These are phyloP conservation scores for Planiliza haematocheilus DNA, from an alignment of 2,113 vertebrate genomes.

Conservation along the genomic window DNA sequence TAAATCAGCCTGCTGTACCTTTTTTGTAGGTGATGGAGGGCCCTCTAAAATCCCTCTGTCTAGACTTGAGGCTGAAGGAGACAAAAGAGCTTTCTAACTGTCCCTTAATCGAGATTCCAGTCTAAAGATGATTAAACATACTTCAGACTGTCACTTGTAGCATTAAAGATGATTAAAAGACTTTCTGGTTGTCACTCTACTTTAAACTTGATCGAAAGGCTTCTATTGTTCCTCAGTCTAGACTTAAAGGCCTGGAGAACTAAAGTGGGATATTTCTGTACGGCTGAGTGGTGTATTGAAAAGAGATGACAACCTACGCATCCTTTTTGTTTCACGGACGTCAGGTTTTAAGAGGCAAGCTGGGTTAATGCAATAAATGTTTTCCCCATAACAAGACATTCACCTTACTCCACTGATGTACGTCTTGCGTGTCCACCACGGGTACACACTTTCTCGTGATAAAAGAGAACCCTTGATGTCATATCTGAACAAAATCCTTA, in stretches of 20 bases:
- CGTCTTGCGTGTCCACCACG: no score
- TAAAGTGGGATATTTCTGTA: neutral
- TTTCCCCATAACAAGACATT: neutral
- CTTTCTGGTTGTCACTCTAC: slow-evolving; percentile 27
- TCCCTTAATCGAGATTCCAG: slow-evolving; percentile 14
- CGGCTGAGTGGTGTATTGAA: neutral
- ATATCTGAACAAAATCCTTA: no score
- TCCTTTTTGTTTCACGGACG: slow-evolving; percentile 1
- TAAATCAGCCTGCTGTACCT: slow-evolving; percentile 2
- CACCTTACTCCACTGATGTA: no score
- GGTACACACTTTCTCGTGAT: no score
- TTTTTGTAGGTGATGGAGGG: slow-evolving; percentile 29
- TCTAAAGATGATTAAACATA: slow-evolving; percentile 38
- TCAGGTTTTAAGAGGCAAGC: neutral
- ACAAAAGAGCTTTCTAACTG: slow-evolving; percentile 1
- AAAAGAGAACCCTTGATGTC: no score
- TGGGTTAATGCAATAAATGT: slow-evolving; percentile 1
- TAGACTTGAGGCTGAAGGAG: slow-evolving; percentile 12
- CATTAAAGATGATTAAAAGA: slow-evolving; percentile 46
- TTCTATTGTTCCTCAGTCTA: neutral
- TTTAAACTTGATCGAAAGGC: slow-evolving; percentile 24
- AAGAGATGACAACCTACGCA: neutral
- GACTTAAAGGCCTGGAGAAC: slow-evolving; percentile 10
- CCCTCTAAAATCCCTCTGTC: slow-evolving; percentile 23
- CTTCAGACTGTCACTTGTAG: slow-evolving; percentile 16